Evolutionary conservation across 2,113 vertebrate species (phyloP), one percentile per base, ranked within the genome.

Genomic region (Sinocyclocheilus maitianheensis): DNA sequence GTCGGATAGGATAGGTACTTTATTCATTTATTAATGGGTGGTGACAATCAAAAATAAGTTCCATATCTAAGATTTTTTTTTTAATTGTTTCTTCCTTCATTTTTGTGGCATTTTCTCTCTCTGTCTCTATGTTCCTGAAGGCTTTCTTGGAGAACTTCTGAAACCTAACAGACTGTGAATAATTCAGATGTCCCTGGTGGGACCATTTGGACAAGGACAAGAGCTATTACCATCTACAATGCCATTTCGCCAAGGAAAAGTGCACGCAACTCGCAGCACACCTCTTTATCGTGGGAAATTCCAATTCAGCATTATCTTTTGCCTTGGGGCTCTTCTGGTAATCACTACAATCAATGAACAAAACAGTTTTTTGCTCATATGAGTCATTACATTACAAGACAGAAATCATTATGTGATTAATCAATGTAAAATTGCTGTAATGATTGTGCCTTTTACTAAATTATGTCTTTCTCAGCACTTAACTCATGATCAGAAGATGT

Each of bases 351-450:
- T 72, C n/a, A 71, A 71, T 81, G 20, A 72, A 55, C 26, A 72
- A 55, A 69, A 72, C 48, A 9, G 65, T 34, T 81, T 40, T 79
- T 81, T 67, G 13, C 77, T 63, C 22, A 30, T 83, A 16, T 83
- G 81, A 83, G 16, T 83, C 81, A 72, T 83, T 72, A 72, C 63
- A 83, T 83, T 26, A 83, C 43, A 82, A 43, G 43, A n/a, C 55
- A 46, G 58, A 51, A 81, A 81, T 22, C n/a, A 48, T 48, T 81
- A 67, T 26, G 62, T 48, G 13, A 67, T 67, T 71, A 34, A 71
- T 72, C 24, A 69, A 51, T 53, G 20, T 46, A 51, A 82, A 82
- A 83, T 72, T 83, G 22, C 65, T 40, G 48, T 83, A 83, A 83
- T 83, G 81, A 83, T 72, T 72, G 40, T 55, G 81, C 63, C 81